Base-by-base conservation (phyloP, 2,888 invertebrate species). In the Conistra vaccinii region DNA sequence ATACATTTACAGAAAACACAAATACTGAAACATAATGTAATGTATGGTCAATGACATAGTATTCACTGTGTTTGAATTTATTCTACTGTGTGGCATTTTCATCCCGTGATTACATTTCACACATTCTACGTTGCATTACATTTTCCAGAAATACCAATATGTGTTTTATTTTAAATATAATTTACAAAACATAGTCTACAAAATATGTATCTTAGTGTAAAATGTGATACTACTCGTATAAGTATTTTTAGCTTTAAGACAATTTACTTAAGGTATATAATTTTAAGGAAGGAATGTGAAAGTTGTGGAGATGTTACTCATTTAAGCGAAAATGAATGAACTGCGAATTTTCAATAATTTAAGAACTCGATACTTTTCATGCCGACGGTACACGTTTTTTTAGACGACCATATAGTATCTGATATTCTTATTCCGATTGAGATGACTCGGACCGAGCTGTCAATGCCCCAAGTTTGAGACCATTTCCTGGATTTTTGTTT, bases 71-170 rank as follows among this genome's bases (percentile, higher is more conserved):
- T 39, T 14, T 29, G 23, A 68, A 29, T 65, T 12, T 39, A 55
- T 69, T 63, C 23, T 12, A 26, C 5, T 69, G 69, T 20, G 20
- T 26, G 45, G 32, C 4, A 51, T 62, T 62, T 62, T 12, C 26
- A 48, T 63, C 5, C 14, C 2, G 63, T 45, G 61, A 63, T 35
- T 51, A 39, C 26, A 70, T 70, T 51, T 51, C 26, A 69, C 17
- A 69, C 14, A 29, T 26, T 48, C 29, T n/a, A n/a, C n/a, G 62
- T 62, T 48, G 26, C 45, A 62, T 48, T 35, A 26, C 35, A 48
- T 35, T 70, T 51, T 23, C 5, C 48, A 39, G 57, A 23, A 39
- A 29, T 14, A 68, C 4, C 20, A 20, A 7, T 39, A 55, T 29
- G 67, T 45, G 17, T 39, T 39, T 12, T 39, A 9, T 39, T 9